Base-by-base conservation (phyloP, 2,888 invertebrate genomes). In the Rhagophthalmus giganteus region DNA sequence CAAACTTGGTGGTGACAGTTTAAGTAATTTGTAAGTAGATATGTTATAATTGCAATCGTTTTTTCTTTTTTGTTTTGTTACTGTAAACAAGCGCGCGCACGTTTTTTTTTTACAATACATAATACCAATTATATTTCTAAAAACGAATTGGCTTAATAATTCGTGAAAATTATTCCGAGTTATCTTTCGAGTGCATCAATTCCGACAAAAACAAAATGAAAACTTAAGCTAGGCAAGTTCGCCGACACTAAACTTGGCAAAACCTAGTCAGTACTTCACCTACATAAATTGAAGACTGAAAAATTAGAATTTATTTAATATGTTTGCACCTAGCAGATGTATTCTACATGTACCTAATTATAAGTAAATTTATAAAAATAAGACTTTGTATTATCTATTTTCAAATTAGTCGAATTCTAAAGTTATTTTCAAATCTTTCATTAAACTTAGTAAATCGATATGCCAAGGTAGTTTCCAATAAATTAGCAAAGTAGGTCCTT, bases 261-360 rank as follows among this genome's bases (percentile, higher is more conserved):
- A 37, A 50, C 42, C 52, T 53, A 53, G 47, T 47, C 52, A 38
- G 52, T 47, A 40, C 41, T 53, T 51, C 50, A 45, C 45, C 51
- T 45, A 51, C 13, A 26, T 35, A 11, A 50, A 38, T 14, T 37
- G 46, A 41, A 52, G 52, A 52, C 52, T 52, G 52, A 52, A 33
- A 38, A 31, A 28, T 40, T 47, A 46, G 46, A 31, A 34, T 45
- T 51, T 45, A 27, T 50, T 51, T 51, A 15, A 20, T 47, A 30
- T 13, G 30, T 52, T 52, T 52, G 46, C 52, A 35, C 37, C 41
- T 52, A 52, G 52, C 46, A 46, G 47, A 51, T 35, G 28, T 40
- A 45, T 45, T 27, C 16, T 44, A 44, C 27, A 27, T 46, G 52
- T 52, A 52, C 41, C 47, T 52, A 52, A 52, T 32, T 46, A 47